phyloP scores from a whole-genome alignment of 2,113 vertebrate species.

The Python bivittatus region DNA sequence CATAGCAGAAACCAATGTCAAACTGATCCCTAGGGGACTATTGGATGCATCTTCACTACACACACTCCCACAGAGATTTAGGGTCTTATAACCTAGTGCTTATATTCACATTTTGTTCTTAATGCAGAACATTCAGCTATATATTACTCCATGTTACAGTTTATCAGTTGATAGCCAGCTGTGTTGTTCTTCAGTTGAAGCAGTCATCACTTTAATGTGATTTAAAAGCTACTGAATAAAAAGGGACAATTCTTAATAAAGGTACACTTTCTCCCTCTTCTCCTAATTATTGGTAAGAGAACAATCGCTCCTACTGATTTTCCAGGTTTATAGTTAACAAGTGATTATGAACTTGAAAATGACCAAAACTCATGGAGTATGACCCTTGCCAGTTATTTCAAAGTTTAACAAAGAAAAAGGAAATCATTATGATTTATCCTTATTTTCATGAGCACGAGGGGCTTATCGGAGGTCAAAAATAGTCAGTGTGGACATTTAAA shows the following conservation, averaged over 20 bases:
- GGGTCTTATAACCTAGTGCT: slow-evolving; percentile 47
- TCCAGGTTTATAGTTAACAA: background rate
- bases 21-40: slow-evolving; percentile 31
- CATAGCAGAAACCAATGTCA: slow-evolving; percentile 37
- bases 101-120: slow-evolving; percentile 54
- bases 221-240: slow-evolving; percentile 7
- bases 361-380: background rate
- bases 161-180: slow-evolving; percentile 32
- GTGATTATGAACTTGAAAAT: background rate
- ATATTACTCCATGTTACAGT: slow-evolving; percentile 26
- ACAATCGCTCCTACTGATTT: background rate
- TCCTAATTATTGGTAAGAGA: background rate
- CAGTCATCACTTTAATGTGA: slow-evolving; percentile 13
- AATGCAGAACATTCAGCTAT: slow-evolving; percentile 38
- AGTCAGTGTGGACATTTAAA: background rate
- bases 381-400: background rate
- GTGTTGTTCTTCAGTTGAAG: slow-evolving; percentile 35
- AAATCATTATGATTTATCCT: background rate
- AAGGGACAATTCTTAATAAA: background rate
- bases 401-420: background rate
- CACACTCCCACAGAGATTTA: slow-evolving; percentile 54
- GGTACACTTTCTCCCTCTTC: background rate
- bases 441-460: background rate
- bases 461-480: background rate
- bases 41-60: slow-evolving; percentile 32